Evolutionary conservation across 2,113 vertebrate species (phyloP).

Genomic region (Meles meles): DNA sequence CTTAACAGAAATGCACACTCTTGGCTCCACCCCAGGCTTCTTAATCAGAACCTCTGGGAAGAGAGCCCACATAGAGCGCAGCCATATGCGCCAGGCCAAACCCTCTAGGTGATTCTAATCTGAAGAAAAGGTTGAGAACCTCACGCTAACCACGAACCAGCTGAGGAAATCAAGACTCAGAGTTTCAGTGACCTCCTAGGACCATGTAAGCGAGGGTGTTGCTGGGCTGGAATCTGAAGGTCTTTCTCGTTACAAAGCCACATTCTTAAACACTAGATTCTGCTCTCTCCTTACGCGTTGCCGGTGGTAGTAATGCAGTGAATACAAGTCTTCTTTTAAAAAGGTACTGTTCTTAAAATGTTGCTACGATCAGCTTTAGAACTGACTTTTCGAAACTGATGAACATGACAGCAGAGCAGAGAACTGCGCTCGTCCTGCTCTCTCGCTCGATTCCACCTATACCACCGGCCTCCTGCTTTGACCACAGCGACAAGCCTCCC

Average conservation of each 20-base stretch:
- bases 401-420: background rate
- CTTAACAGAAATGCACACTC: background rate
- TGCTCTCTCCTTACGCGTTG: background rate
- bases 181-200: slow-evolving; percentile 9
- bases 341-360: background rate
- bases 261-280: background rate
- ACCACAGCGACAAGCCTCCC: background rate
- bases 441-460: background rate
- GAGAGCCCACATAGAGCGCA: background rate
- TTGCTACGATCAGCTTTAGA: background rate
- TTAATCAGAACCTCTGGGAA: slow-evolving; percentile 3
- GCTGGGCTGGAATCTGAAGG: background rate
- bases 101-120: background rate
- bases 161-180: slow-evolving; percentile 4
- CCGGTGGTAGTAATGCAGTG: background rate
- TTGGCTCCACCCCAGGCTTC: background rate
- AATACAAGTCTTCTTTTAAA: slow-evolving; percentile 20
- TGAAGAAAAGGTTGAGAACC: background rate
- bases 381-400: background rate
- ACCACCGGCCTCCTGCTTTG: background rate
- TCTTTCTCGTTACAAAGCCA: background rate
- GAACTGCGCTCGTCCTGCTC: background rate
- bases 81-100: background rate
- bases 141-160: background rate
- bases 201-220: background rate